Base-by-base conservation (phyloP, 2,888 invertebrate genomes). In the Artemia sinica region DNA sequence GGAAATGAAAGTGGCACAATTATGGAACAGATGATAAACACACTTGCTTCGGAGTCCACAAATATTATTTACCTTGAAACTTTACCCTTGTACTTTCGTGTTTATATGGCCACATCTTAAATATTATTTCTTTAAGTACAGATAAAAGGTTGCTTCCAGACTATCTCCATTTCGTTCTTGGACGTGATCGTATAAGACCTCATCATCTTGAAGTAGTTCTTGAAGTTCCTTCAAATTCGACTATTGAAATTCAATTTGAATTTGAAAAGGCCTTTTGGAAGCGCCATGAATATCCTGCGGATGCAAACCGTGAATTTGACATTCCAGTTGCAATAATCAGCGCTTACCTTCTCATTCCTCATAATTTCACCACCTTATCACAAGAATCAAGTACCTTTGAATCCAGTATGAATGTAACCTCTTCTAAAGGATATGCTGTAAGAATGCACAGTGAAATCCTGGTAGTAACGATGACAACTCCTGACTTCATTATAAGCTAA, bases 401-500 rank as follows among this genome's bases (percentile, higher is more conserved):
- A 72, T 73, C 66, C 66, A 66, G 66, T 48, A 49, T 67, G 13
- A 66, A 1, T 10, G 41, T 13, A n/a, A n/a, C 3, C 49, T 66
- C 66, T 50, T n/a, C 0, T 50, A 69, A 63, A 67, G 85, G 84
- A 75, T 90, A 90, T 76, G 81, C 88, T 71, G 84, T 88, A 3
- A 84, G 87, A 73, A 79, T 91, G 70, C 83, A 88, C 70, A 89
- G 89, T 0, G 90, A 90, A 79, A 84, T 85, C 66, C 82, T 96
- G 71, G 86, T 98, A 74, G 87, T 98, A 12, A 90, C 91, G 13
- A 80, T 98, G 72, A 97, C 98, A 1, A 97, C 96, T 1, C 98
- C 98, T 0, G 98, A 99, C 79, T 99, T 99, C 79, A 96, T 95
- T 77, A 99, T 99, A 98, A 98, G 98, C 0, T 99, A 97, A 78